Evolutionary conservation across 2,888 invertebrate genomes (phyloP).

Genomic region (Caenorhabditis sp.): DNA sequence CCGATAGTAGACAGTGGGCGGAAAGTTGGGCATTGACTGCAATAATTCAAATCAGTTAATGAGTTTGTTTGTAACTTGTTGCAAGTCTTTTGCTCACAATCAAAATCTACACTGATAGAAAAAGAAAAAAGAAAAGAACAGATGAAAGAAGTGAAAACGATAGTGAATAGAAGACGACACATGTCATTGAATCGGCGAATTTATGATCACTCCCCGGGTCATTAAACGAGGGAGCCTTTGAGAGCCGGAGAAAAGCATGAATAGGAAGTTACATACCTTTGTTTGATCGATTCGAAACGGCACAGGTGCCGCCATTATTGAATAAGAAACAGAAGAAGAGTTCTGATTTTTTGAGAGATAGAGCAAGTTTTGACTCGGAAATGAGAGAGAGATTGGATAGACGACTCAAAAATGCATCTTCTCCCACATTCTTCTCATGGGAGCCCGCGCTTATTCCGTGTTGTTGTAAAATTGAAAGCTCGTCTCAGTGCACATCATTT

Average conservation of each 20-base stretch:
- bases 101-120: not conserved
- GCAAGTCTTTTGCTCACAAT: too few relatives aligned
- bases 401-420: conserved; percentile 31
- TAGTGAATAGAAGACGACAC: conserved; percentile 34
- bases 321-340: conserved; percentile 38
- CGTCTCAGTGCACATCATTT: conserved; percentile 47
- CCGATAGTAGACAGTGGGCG: conserved; percentile 81
- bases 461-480: conserved; percentile 58
- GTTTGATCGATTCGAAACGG: conserved; percentile 61
- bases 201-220: conserved; percentile 45
- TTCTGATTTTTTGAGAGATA: conserved; percentile 27
- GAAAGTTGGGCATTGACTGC: conserved; percentile 78
- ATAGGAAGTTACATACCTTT: conserved; percentile 53
- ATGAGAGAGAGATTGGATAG: not conserved
- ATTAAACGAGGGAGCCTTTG: conserved; percentile 11
- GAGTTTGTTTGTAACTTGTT: conserved; percentile 16
- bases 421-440: conserved; percentile 43
- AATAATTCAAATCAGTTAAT: conserved; percentile 26
- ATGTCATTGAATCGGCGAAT: conserved; percentile 44
- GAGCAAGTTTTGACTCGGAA: conserved; percentile 27
- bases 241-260: not conserved
- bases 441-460: not conserved
- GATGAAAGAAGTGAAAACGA: conserved; percentile 19
- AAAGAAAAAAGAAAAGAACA: conserved; percentile 19
- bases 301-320: conserved; percentile 70